Evolutionary conservation across 2,888 invertebrate species (phyloP).

Genomic region (Acheta domesticus): DNA sequence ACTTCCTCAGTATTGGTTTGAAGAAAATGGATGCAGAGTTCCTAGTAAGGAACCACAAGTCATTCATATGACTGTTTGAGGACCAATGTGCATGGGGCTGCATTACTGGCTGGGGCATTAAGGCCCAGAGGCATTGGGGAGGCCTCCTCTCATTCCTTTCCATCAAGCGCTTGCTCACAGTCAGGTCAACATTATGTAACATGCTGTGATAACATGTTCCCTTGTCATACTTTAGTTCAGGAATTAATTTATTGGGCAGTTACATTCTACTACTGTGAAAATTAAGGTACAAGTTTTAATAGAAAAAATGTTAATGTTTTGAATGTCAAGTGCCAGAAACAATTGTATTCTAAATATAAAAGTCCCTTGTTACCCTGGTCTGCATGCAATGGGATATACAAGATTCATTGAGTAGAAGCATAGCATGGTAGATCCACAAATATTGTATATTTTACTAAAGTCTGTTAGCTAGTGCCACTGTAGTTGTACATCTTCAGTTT

Average conservation of each 20-base stretch:
- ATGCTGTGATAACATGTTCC: constrained; percentile 33
- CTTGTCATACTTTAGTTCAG: constrained; percentile 28
- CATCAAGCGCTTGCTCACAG: constrained; percentile 23
- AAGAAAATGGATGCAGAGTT: constrained; percentile 4
- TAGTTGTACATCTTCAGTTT: constrained; percentile 32
- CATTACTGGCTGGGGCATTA: constrained; percentile 18
- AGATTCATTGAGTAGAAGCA: constrained; percentile 31
- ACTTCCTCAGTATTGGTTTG: constrained; percentile 31
- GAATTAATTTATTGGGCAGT: constrained; percentile 20
- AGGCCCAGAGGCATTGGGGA: neutral
- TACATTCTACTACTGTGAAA: constrained; percentile 23
- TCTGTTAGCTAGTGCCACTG: constrained; percentile 35
- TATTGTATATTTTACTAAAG: constrained; percentile 36
- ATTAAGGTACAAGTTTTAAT: constrained; percentile 22
- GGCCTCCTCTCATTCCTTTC: constrained; percentile 18
- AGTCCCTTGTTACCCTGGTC: constrained; percentile 32
- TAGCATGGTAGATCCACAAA: constrained; percentile 36
- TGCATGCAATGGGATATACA: constrained; percentile 33
- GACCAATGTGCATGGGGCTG: constrained; percentile 27
- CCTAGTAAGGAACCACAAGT: neutral
- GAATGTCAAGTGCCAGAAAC: constrained; percentile 27
- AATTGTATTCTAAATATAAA: constrained; percentile 27
- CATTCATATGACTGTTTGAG: constrained; percentile 22
- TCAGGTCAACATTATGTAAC: constrained; percentile 29
- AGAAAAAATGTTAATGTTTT: constrained; percentile 20